phyloP scores from a whole-genome alignment of 2,797 vertebrate species.

The Chaenodraco wilsoni region DNA sequence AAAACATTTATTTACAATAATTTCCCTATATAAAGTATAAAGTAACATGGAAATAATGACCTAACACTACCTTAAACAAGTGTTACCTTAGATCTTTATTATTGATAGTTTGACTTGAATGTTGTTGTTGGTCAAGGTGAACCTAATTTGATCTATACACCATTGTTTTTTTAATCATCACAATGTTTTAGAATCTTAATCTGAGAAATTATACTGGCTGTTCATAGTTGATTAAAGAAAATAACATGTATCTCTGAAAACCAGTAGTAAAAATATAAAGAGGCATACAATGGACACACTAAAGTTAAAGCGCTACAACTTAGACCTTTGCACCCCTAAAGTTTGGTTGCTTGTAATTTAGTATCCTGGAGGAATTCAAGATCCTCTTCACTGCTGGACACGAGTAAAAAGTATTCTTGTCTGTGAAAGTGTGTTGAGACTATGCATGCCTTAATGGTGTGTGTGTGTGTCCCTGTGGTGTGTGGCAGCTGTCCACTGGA shows the following conservation, averaged over 20 bases:
- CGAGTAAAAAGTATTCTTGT: conserved; percentile 19
- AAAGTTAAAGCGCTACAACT: background rate
- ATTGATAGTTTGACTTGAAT: background rate
- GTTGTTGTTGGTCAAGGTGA: background rate
- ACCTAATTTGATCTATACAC: background rate
- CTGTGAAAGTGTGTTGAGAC: conserved; percentile 42
- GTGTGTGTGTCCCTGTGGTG: conserved; percentile 3
- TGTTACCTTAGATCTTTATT: conserved; percentile 9
- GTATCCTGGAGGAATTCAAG: conserved; percentile 18
- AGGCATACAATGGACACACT: background rate
- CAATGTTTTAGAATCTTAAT: background rate
- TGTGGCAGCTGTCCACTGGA: conserved; percentile 68
- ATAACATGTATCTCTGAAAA: background rate
- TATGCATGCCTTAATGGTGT: conserved; percentile 35
- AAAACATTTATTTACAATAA: background rate
- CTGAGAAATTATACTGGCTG: background rate
- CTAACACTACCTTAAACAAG: background rate
- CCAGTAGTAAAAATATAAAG: background rate
- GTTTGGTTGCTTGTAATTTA: conserved; percentile 8
- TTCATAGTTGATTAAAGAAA: background rate
- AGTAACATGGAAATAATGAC: background rate
- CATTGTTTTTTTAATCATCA: background rate
- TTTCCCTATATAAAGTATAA: background rate
- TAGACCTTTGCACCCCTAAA: background rate
- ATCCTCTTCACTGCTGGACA: conserved; percentile 37